These are phyloP conservation scores for Anarsia innoxiella DNA, from an alignment of 2,888 invertebrate species.

Conservation along the genomic window DNA sequence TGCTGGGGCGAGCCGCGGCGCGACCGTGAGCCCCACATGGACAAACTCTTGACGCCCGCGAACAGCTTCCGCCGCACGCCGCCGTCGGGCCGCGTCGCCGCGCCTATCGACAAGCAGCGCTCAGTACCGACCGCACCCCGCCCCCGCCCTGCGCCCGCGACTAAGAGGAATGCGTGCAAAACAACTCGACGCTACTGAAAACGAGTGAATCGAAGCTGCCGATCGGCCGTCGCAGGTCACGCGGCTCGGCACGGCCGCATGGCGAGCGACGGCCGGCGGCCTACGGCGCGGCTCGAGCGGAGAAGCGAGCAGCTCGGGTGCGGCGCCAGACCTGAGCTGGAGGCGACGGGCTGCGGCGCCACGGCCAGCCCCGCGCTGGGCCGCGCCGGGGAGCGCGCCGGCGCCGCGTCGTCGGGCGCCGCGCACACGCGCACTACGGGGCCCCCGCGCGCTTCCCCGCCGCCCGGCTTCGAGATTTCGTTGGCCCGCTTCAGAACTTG, in stretches of 20 bases:
- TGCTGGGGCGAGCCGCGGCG: conserved; percentile 82
- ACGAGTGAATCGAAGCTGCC: conserved; percentile 67
- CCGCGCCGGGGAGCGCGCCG: conserved; percentile 64
- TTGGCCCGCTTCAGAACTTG: conserved; percentile 96
- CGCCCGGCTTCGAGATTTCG: conserved; percentile 82
- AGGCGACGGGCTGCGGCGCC: conserved; percentile 79
- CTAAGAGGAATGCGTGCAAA: conserved; percentile 62
- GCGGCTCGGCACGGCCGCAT: conserved; percentile 5
- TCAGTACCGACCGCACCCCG: conserved; percentile 60
- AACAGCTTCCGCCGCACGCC: conserved; percentile 84
- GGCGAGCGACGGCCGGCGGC: conserved; percentile 40
- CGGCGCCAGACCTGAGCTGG: conserved; percentile 80
- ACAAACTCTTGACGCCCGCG: conserved; percentile 87
- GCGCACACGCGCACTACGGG: conserved; percentile 66
- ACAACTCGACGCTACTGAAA: conserved; percentile 67
- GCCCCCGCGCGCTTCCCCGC: conserved; percentile 65
- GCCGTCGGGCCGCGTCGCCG: conserved; percentile 72
- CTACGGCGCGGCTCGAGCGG: conserved; percentile 59
- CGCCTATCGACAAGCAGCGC: conserved; percentile 69
- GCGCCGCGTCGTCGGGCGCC: conserved; percentile 50
- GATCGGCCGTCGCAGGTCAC: conserved; percentile 34
- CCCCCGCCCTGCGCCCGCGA: conserved; percentile 65
- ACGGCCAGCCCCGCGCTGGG: conserved; percentile 76
- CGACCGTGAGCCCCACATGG: conserved; percentile 81
- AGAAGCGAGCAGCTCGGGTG: conserved; percentile 58